Evolutionary conservation across 2,113 vertebrate species (phyloP).

Genomic region (Solenodon paradoxus): DNA sequence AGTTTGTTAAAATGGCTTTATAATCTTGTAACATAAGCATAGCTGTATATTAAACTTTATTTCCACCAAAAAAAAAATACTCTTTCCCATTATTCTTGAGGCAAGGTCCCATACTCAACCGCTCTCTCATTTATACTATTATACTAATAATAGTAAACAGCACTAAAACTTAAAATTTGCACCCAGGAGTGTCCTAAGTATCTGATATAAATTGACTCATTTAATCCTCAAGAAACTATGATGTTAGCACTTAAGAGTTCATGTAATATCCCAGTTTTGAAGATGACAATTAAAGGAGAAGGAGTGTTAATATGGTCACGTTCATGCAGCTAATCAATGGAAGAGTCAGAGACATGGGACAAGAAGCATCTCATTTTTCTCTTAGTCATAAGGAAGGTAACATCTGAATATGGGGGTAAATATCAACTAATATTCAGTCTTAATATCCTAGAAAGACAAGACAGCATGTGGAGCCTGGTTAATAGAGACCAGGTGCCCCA

Average conservation of each 20-base stretch:
- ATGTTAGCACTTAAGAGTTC: not conserved
- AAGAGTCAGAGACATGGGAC: not conserved
- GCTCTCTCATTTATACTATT: not conserved
- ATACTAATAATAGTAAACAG: not conserved
- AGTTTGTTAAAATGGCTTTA: not conserved
- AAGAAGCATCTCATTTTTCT: not conserved
- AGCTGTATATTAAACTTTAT: not conserved
- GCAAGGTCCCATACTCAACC: not conserved
- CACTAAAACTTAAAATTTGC: not conserved
- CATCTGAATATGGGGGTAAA: not conserved
- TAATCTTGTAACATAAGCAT: not conserved
- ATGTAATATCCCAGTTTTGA: not conserved
- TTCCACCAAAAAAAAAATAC: not conserved
- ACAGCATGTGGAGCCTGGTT: not conserved
- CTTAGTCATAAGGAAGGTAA: not conserved
- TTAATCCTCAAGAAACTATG: not conserved
- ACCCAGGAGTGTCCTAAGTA: not conserved
- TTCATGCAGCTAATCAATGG: not conserved
- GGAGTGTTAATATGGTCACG: not conserved
- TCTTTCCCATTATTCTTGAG: not conserved
- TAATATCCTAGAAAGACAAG: not conserved
- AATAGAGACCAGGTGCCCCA: not conserved
- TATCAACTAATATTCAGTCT: not conserved
- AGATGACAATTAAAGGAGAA: not conserved
- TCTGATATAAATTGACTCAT: conserved; percentile 1